Conservation (phyloP, 2,797 vertebrate genomes). For the Enteromius afrohamiltoni region DNA sequence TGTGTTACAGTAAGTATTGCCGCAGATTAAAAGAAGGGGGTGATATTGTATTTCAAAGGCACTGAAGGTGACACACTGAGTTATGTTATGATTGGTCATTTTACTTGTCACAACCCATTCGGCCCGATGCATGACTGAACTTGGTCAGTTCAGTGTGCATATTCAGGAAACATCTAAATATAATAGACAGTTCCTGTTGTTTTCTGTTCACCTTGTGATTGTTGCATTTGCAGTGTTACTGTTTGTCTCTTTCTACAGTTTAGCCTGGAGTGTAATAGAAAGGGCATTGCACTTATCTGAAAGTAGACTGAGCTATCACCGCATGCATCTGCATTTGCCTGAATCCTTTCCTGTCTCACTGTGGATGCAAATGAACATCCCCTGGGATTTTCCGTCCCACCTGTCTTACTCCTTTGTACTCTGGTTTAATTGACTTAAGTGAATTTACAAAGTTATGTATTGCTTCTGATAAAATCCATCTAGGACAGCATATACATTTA, state of each 20-base stretch:
- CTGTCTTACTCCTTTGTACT: background rate
- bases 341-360: slow-evolving; percentile 58
- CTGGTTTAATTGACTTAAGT: slow-evolving; percentile 13
- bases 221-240: slow-evolving; percentile 1
- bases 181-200: slow-evolving; percentile 2
- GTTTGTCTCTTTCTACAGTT: slow-evolving; percentile 5
- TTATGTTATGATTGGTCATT: background rate
- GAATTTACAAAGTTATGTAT: background rate
- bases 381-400: slow-evolving; percentile 51
- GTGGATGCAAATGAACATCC: slow-evolving; percentile 57
- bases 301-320: slow-evolving; percentile 23
- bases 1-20: background rate
- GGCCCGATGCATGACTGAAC: background rate
- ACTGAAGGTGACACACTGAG: background rate
- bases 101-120: background rate
- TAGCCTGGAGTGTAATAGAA: slow-evolving; percentile 50
- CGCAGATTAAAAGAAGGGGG: background rate
- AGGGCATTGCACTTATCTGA: slow-evolving; percentile 53
- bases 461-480: slow-evolving; percentile 4
- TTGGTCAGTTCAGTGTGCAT: background rate
- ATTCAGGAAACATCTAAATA: slow-evolving; percentile 23
- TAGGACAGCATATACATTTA: background rate
- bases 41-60: background rate
- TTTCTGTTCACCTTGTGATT: slow-evolving; percentile 16
- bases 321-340: slow-evolving; percentile 57